Percentiles rank a stretch among this genome's conserved stretches.
phyloP scores from a whole-genome alignment of 2,797 vertebrate genomes.

The Acomys russatus region DNA sequence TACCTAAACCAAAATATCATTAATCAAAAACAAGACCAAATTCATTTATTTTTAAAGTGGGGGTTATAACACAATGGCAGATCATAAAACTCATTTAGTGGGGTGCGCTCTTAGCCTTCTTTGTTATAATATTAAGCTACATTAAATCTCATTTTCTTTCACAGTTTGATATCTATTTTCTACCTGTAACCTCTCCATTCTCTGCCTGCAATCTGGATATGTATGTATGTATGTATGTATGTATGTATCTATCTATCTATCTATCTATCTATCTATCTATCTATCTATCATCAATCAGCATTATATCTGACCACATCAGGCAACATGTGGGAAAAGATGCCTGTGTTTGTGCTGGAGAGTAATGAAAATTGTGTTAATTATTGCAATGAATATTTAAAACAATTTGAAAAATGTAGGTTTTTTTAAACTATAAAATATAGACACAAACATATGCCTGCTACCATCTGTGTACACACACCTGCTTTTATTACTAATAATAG shows the following conservation, averaged over 20 bases:
- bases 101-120: neutral
- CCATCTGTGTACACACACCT: neutral
- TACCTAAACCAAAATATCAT: neutral
- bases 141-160: constrained; percentile 29
- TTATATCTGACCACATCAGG: neutral
- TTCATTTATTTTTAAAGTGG: neutral
- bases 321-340: neutral
- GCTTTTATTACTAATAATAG: constrained; percentile 34
- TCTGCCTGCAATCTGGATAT: neutral
- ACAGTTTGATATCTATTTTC: neutral
- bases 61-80: neutral
- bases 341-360: neutral
- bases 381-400: neutral
- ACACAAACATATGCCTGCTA: neutral
- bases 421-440: neutral
- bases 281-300: neutral
- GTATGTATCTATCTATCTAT: neutral
- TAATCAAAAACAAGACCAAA: neutral
- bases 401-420: neutral
- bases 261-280: neutral
- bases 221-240: neutral
- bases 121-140: neutral
- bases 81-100: neutral
- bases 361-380: neutral
- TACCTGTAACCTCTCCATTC: neutral